These are phyloP conservation scores for Lophius americanus DNA, from an alignment of 2,797 vertebrate genomes.

Conservation along the genomic window DNA sequence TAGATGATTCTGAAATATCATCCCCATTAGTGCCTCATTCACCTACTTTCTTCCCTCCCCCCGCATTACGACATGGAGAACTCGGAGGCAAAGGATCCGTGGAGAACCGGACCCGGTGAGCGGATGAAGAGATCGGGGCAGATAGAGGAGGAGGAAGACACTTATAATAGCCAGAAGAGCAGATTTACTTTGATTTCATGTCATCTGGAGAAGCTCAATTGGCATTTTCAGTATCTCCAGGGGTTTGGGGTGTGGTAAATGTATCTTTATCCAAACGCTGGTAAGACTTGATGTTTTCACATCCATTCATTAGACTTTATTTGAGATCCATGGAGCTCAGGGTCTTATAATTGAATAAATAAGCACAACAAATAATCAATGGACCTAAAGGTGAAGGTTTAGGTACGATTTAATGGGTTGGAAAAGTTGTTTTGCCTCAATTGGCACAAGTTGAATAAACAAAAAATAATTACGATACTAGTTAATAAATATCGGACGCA, in stretches of 20 bases:
- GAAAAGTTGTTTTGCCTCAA: too few relatives aligned
- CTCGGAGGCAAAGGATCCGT: constrained; percentile 1
- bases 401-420: too few relatives aligned
- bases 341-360: too few relatives aligned
- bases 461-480: too few relatives aligned
- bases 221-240: constrained; percentile 1
- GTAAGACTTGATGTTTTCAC: neutral
- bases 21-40: constrained; percentile 13
- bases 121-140: constrained; percentile 5
- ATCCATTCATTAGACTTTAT: too few relatives aligned
- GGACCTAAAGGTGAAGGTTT: too few relatives aligned
- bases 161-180: constrained; percentile 9
- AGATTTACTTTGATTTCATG: constrained; percentile 13
- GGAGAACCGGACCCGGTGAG: constrained; percentile 18
- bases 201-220: constrained; percentile 19
- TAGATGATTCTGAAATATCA: constrained; percentile 42
- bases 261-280: constrained; percentile 8
- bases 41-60: neutral
- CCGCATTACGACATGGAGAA: constrained; percentile 17
- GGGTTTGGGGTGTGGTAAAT: neutral
- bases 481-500: too few relatives aligned
- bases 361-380: too few relatives aligned
- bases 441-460: too few relatives aligned
- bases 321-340: too few relatives aligned
- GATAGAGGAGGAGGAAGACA: constrained; percentile 4